Evolutionary conservation across 2,797 vertebrate genomes (phyloP).

Genomic region (Borostomias antarcticus): DNA sequence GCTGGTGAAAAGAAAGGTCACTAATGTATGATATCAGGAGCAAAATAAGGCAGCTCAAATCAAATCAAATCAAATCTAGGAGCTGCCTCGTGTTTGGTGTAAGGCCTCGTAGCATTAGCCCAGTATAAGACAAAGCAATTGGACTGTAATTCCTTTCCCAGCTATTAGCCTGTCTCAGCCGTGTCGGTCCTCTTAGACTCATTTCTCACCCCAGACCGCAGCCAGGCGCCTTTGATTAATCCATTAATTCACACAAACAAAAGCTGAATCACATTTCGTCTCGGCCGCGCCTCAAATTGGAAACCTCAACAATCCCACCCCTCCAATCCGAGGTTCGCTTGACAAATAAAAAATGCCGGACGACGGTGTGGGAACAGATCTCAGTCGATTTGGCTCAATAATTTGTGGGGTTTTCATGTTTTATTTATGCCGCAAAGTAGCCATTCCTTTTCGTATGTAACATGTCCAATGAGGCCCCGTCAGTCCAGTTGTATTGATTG

Average conservation of each 20-base stretch:
- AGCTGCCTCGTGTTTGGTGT: slow-evolving; percentile 58
- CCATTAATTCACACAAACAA: slow-evolving; percentile 77
- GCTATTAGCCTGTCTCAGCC: slow-evolving; percentile 72
- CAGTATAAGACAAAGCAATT: slow-evolving; percentile 72
- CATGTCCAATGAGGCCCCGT: slow-evolving; percentile 65
- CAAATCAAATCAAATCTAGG: slow-evolving; percentile 68
- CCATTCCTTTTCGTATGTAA: slow-evolving; percentile 71
- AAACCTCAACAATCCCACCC: slow-evolving; percentile 65
- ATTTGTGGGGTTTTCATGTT: slow-evolving; percentile 77
- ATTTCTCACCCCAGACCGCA: slow-evolving; percentile 49
- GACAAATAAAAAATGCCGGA: slow-evolving; percentile 59
- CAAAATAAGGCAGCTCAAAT: slow-evolving; percentile 78
- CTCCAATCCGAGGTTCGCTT: slow-evolving; percentile 49
- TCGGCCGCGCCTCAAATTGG: slow-evolving; percentile 67
- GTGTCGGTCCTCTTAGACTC: slow-evolving; percentile 47
- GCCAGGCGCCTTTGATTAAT: slow-evolving; percentile 72
- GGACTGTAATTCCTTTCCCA: slow-evolving; percentile 78
- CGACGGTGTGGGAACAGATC: slow-evolving; percentile 67
- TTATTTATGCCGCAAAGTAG: slow-evolving; percentile 74
- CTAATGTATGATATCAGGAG: slow-evolving; percentile 76
- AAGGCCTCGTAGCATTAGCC: slow-evolving; percentile 63
- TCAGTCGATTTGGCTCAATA: slow-evolving; percentile 68
- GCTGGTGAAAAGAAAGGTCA: slow-evolving; percentile 68
- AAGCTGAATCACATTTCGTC: slow-evolving; percentile 69
- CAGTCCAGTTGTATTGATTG: slow-evolving; percentile 70